phyloP scores from a whole-genome alignment of 2,797 vertebrate genomes.

The Gallinago nigripennis region DNA sequence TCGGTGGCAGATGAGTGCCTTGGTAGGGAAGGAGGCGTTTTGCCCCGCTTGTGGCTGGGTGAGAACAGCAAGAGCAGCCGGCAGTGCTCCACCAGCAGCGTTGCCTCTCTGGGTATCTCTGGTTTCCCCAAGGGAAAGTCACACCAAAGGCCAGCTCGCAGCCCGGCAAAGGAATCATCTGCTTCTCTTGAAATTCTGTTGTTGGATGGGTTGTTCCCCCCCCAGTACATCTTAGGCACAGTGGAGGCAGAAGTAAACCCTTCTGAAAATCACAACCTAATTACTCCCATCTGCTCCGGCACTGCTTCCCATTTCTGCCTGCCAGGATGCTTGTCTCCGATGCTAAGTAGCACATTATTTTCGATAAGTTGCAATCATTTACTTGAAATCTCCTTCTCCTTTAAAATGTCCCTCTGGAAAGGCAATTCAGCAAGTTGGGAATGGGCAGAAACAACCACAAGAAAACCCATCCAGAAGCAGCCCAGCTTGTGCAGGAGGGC shows the following conservation, averaged over 20 bases:
- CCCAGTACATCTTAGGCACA: conserved; percentile 35
- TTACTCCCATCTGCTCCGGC: conserved; percentile 78
- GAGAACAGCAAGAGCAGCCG: neutral
- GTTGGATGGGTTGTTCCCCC: neutral
- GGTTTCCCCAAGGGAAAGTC: neutral
- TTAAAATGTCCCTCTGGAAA: conserved; percentile 74
- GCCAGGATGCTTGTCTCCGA: conserved; percentile 75
- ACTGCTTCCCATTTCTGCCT: conserved; percentile 72
- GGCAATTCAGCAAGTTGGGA: conserved; percentile 40
- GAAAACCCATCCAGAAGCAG: neutral
- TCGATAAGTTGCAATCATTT: conserved; percentile 79
- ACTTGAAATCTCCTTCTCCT: conserved; percentile 74
- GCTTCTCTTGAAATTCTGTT: neutral
- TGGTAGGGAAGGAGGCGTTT: neutral
- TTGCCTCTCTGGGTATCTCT: neutral
- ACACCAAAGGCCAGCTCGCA: neutral
- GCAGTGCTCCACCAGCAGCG: neutral
- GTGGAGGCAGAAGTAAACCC: conserved; percentile 67
- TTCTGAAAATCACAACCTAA: conserved; percentile 76
- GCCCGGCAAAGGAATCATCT: neutral
- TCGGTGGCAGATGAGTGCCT: neutral
- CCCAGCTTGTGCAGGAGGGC: neutral
- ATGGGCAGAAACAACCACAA: neutral
- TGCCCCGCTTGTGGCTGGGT: fast-evolving
- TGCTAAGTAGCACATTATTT: conserved; percentile 80